These are phyloP conservation scores for Pachyseris speciosa DNA, from an alignment of 64 coral and sea anemone species.

Conservation along the genomic window DNA sequence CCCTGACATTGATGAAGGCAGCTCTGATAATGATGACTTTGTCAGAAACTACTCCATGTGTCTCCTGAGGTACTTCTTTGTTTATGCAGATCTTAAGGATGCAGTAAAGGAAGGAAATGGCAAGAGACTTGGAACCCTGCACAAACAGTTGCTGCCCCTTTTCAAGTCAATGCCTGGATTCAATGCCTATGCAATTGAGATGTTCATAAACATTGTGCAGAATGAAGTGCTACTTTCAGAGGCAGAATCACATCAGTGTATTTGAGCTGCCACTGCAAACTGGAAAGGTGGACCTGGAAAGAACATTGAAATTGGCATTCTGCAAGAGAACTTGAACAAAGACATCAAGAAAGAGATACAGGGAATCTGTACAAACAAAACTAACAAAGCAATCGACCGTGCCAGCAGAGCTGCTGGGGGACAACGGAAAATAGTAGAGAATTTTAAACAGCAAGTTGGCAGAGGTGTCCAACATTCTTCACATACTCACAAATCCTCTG, in stretches of 20 bases:
- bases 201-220: conserved; percentile 7
- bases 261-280: background rate
- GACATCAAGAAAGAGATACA: background rate
- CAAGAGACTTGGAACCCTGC: background rate
- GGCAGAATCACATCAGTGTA: conserved; percentile 8
- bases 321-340: background rate
- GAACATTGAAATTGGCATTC: background rate
- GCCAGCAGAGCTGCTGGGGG: background rate
- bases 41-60: too few relatives aligned
- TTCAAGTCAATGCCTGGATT: conserved; percentile 30
- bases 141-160: conserved; percentile 16
- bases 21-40: too few relatives aligned
- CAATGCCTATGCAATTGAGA: conserved; percentile 30
- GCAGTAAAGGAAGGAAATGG: conserved; percentile 7
- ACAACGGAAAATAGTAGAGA: too few relatives aligned
- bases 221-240: conserved; percentile 12
- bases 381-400: background rate
- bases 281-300: background rate
- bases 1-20: too few relatives aligned
- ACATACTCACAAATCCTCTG: too few relatives aligned
- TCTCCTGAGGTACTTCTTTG: too few relatives aligned
- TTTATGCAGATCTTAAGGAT: too few relatives aligned
- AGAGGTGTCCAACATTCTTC: too few relatives aligned
- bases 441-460: too few relatives aligned
- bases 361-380: background rate